Conservation (phyloP, 2,888 invertebrate genomes). For the Caenorhabditis becei region DNA sequence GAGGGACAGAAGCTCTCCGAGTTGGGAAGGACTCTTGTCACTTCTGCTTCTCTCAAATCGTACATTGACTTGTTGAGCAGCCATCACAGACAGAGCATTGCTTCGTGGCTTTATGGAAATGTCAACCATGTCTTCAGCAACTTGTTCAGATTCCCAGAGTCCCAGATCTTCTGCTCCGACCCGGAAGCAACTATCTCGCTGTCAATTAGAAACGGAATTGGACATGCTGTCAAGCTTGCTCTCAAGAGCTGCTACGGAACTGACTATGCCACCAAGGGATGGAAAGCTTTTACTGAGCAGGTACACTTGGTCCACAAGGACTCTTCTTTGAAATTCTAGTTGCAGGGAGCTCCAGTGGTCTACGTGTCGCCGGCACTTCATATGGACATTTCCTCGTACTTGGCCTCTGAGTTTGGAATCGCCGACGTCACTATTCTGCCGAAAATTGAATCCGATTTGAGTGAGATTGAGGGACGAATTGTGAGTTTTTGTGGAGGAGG, state of each 20-base stretch:
- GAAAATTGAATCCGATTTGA: constrained; percentile 69
- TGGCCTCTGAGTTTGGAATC: constrained; percentile 75
- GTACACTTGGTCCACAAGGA: constrained; percentile 14
- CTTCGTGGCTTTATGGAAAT: constrained; percentile 74
- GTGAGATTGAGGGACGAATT: constrained; percentile 75
- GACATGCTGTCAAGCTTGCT: constrained; percentile 74
- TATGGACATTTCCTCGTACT: constrained; percentile 70
- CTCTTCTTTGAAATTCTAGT: background rate
- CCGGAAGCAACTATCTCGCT: constrained; percentile 69
- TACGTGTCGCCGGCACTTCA: constrained; percentile 78
- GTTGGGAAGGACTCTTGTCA: constrained; percentile 75
- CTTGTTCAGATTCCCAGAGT: constrained; percentile 71
- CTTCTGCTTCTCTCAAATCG: constrained; percentile 73
- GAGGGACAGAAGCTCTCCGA: constrained; percentile 73
- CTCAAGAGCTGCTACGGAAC: constrained; percentile 70
- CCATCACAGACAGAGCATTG: constrained; percentile 74
- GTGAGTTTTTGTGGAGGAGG: constrained; percentile 60
- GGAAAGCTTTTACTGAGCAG: constrained; percentile 72
- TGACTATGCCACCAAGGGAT: constrained; percentile 72
- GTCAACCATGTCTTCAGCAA: constrained; percentile 67
- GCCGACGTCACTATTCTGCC: constrained; percentile 70
- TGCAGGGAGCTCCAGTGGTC: constrained; percentile 73
- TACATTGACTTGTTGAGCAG: constrained; percentile 76
- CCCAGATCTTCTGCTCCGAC: constrained; percentile 71
- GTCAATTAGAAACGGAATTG: constrained; percentile 73